These are phyloP conservation scores for Cristatella mucedo DNA, from an alignment of 2,888 invertebrate genomes.

Conservation along the genomic window DNA sequence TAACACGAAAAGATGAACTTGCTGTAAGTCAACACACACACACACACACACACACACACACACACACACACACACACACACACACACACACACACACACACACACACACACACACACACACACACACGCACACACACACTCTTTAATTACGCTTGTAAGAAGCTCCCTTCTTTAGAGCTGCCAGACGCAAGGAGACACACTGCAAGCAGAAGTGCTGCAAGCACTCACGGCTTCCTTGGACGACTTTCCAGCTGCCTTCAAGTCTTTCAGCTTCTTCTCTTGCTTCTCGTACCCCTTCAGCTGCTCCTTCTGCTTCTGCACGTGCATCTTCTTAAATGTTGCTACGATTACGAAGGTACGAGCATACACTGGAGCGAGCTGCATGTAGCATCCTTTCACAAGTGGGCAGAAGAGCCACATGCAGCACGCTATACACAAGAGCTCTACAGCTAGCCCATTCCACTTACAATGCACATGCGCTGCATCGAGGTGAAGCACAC, in stretches of 20 bases:
- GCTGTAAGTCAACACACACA: too few species aligned
- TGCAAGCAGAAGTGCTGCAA: too few species aligned
- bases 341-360: conserved; percentile 16
- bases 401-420: too few species aligned
- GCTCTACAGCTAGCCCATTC: too few species aligned
- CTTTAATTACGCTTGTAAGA: too few species aligned
- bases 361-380: too few species aligned
- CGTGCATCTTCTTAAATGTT: conserved; percentile 90
- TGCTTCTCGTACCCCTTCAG: conserved; percentile 95
- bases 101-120: conserved; percentile 9
- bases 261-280: conserved; percentile 79
- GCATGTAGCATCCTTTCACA: too few species aligned
- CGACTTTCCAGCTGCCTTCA: conserved; percentile 86
- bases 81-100: conserved; percentile 11
- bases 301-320: conserved; percentile 84
- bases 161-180: too few species aligned
- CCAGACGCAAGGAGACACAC: too few species aligned
- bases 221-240: conserved; percentile 63
- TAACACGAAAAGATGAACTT: conserved; percentile 10
- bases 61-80: conserved; percentile 9
- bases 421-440: too few species aligned
- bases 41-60: conserved; percentile 8
- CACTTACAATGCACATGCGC: too few species aligned
- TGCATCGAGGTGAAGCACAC: too few species aligned
- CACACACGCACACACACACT: conserved; percentile 8